phyloP scores from a whole-genome alignment of 2,888 invertebrate genomes.

The Xestia c-nigrum region DNA sequence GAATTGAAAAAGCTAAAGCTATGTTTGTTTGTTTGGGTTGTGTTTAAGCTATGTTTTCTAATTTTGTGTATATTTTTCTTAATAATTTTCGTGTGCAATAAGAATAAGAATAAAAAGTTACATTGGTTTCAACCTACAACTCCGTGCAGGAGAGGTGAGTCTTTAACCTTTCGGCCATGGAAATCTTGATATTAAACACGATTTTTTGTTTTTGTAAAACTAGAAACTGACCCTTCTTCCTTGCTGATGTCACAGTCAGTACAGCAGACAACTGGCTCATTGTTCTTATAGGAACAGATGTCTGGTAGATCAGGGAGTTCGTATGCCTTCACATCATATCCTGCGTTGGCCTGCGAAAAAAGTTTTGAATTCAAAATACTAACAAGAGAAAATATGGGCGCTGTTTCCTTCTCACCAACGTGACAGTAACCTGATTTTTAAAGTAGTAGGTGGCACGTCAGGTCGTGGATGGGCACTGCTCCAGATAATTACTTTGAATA shows the following conservation, averaged over 20 bases:
- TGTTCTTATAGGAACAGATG: slow-evolving; percentile 41
- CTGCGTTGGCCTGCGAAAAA: slow-evolving; percentile 35
- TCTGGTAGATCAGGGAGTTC: slow-evolving; percentile 30
- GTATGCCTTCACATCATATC: neutral
- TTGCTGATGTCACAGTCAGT: slow-evolving; percentile 20
- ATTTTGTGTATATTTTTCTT: too few species aligned
- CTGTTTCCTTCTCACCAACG: neutral
- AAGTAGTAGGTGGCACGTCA: too few species aligned
- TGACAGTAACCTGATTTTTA: neutral
- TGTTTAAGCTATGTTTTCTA: too few species aligned
- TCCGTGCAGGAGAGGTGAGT: neutral
- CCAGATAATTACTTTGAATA: too few species aligned
- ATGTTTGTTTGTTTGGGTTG: too few species aligned
- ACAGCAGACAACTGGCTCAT: slow-evolving; percentile 41
- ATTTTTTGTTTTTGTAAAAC: neutral
- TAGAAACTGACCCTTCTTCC: neutral
- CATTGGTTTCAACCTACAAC: neutral
- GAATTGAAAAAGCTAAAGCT: too few species aligned
- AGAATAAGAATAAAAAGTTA: too few species aligned
- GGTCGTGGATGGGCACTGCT: too few species aligned
- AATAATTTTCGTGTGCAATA: too few species aligned
- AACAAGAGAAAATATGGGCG: neutral
- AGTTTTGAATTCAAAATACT: neutral
- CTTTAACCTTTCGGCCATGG: neutral
- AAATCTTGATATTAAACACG: neutral